These are phyloP conservation scores for Falco peregrinus DNA, from an alignment of 2,797 vertebrate genomes.

Conservation along the genomic window DNA sequence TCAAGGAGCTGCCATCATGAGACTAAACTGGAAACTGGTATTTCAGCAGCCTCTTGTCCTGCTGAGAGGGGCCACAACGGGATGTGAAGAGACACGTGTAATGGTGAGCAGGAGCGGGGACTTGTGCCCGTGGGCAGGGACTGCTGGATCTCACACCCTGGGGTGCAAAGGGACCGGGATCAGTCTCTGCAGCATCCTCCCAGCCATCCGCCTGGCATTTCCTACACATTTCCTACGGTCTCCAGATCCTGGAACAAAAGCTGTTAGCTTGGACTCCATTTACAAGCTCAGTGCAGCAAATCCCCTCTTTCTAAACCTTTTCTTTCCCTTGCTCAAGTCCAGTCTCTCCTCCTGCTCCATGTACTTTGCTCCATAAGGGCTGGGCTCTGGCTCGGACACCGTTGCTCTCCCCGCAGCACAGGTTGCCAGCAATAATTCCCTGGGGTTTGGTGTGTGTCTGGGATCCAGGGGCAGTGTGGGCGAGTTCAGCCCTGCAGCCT, in stretches of 20 bases:
- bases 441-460: background rate
- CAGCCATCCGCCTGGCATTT: background rate
- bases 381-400: background rate
- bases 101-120: background rate
- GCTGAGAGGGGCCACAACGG: background rate
- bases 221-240: background rate
- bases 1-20: background rate
- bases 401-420: rapidly evolving
- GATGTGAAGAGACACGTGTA: background rate
- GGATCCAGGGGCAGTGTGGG: background rate
- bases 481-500: background rate
- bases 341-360: background rate
- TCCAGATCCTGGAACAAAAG: background rate
- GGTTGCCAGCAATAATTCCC: background rate
- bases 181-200: background rate
- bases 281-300: background rate
- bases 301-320: background rate
- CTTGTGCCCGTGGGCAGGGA: rapidly evolving
- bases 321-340: background rate
- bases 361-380: background rate
- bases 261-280: background rate
- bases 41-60: background rate
- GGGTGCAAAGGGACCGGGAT: background rate
- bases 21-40: background rate
- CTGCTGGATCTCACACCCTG: background rate